Percentiles rank a stretch among this genome's conserved stretches.
phyloP scores from a whole-genome alignment of 2,113 vertebrate species.

The Sphaerodactylus townsendi region DNA sequence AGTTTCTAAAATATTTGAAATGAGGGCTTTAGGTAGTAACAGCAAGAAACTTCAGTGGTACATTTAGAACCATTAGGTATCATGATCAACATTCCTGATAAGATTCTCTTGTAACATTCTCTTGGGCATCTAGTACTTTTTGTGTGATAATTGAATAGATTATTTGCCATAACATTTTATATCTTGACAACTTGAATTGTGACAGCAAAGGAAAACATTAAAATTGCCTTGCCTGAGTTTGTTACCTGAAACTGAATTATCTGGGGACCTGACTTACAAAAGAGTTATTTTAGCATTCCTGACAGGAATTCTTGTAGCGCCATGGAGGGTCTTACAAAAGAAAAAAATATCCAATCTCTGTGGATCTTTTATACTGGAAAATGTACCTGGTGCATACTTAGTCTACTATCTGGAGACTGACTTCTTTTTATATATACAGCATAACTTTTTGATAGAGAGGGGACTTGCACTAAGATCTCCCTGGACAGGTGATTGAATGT shows the following conservation, averaged over 20 bases:
- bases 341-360: not conserved
- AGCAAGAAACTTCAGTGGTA: not conserved
- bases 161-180: not conserved
- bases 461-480: too few species aligned
- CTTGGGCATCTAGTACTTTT: not conserved
- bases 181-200: not conserved
- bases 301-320: not conserved
- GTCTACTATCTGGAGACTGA: too few species aligned
- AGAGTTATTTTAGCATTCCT: not conserved
- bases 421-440: too few species aligned
- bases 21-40: not conserved
- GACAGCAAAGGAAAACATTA: not conserved
- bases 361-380: not conserved
- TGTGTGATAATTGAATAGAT: not conserved
- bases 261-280: not conserved
- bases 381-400: not conserved
- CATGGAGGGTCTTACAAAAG: not conserved
- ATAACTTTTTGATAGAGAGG: too few species aligned
- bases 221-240: not conserved
- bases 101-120: not conserved
- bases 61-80: not conserved
- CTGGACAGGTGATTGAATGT: too few species aligned
- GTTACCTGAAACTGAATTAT: not conserved
- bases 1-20: not conserved
- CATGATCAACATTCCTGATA: not conserved